These are phyloP conservation scores for Gavialis gangeticus DNA, from an alignment of 2,113 vertebrate genomes.

Conservation along the genomic window DNA sequence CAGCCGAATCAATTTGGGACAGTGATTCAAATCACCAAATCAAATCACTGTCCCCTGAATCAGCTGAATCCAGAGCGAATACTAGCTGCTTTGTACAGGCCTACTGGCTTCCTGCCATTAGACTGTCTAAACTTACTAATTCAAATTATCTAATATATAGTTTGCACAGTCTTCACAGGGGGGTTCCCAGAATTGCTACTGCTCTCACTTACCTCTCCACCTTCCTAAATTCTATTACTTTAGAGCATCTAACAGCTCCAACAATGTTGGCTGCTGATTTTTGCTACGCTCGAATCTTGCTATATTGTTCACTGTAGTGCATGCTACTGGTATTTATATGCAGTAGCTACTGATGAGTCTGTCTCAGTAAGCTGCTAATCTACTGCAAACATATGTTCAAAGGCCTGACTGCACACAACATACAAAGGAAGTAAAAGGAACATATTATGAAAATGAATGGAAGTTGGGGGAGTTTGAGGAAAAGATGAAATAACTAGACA, in stretches of 20 bases:
- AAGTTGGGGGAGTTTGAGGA: no score
- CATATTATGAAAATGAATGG: neutral
- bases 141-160: neutral
- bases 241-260: neutral
- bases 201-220: neutral
- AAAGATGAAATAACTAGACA: fast-evolving
- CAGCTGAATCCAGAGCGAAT: no score
- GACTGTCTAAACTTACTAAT: neutral
- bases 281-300: neutral
- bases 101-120: neutral
- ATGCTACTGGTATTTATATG: no score
- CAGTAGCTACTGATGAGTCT: neutral
- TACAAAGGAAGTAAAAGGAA: neutral
- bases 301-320: neutral
- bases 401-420: neutral
- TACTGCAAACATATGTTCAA: neutral
- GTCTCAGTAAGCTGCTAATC: neutral
- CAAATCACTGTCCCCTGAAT: no score
- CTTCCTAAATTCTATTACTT: neutral
- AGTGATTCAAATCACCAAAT: no score
- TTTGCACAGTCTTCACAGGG: neutral
- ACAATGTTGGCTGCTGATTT: neutral
- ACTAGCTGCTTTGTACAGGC: neutral
- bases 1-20: no score
- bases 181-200: neutral